Conservation (phyloP, 1,140 invertebrate species). For the Babylonia areolata region DNA sequence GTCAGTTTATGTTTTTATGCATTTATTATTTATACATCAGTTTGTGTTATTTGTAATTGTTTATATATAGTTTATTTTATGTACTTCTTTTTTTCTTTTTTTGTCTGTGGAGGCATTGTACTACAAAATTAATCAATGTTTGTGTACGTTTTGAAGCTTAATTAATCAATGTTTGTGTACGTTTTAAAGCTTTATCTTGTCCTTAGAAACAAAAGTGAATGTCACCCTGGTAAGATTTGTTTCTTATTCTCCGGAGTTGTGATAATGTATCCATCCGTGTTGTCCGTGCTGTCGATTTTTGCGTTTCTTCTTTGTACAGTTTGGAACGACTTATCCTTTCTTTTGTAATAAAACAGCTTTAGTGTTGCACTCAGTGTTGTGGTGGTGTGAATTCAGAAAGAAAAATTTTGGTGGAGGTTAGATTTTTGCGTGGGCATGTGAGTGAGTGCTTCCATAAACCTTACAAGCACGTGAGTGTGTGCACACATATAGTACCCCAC, state of each 20-base stretch:
- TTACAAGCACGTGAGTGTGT: too few species aligned
- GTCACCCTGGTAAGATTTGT: not conserved
- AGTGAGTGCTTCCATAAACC: too few species aligned
- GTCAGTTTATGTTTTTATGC: too few species aligned
- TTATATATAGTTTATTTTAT: too few species aligned
- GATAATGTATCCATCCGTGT: not conserved
- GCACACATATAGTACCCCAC: too few species aligned
- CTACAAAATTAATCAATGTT: not conserved
- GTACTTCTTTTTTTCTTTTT: not conserved
- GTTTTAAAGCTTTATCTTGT: not conserved
- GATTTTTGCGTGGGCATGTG: too few species aligned
- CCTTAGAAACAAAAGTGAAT: not conserved
- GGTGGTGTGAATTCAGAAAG: too few species aligned
- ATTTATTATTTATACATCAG: too few species aligned
- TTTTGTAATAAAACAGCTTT: conserved; percentile 8
- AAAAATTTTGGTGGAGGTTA: too few species aligned
- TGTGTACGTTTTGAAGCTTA: not conserved
- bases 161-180: not conserved
- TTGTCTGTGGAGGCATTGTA: not conserved
- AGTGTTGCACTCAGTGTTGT: not conserved
- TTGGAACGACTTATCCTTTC: not conserved
- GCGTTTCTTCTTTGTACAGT: not conserved
- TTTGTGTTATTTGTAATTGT: too few species aligned
- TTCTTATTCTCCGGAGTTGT: conserved; percentile 11
- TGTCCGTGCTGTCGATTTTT: not conserved